A percentile compares a stretch with the other conserved stretches of the same genome.
phyloP scores from a whole-genome alignment of 2,113 vertebrate genomes.

The Origma solitaria region DNA sequence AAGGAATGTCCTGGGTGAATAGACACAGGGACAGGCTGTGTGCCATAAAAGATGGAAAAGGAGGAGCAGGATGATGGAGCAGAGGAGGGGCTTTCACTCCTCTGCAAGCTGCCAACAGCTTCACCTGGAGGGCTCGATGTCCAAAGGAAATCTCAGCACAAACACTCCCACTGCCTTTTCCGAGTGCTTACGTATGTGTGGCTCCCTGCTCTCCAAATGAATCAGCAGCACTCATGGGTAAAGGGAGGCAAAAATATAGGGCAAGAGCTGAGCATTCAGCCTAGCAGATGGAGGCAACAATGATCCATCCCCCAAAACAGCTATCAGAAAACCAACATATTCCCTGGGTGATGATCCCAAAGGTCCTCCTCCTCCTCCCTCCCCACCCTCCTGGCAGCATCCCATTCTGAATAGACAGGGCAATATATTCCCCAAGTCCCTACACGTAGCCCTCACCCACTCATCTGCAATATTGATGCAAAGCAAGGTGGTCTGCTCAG shows the following conservation, averaged over 20 bases:
- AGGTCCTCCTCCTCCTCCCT: not conserved
- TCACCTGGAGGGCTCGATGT: not conserved
- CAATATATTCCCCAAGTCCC: accelerated
- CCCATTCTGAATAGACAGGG: not conserved
- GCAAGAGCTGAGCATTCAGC: not conserved
- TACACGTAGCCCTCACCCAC: not conserved
- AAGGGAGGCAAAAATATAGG: not conserved
- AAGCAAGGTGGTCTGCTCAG: not conserved
- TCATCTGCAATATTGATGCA: not conserved
- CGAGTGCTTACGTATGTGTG: accelerated
- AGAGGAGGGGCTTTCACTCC: not conserved
- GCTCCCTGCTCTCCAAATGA: not conserved
- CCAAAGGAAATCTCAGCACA: not conserved
- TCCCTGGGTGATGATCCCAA: not conserved
- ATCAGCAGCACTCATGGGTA: not conserved
- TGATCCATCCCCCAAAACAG: not conserved
- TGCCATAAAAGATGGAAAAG: not conserved
- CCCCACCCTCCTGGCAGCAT: not conserved
- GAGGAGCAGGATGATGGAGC: not conserved
- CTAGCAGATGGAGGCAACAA: not conserved
- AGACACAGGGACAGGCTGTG: accelerated
- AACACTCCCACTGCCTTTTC: not conserved
- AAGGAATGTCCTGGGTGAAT: not conserved
- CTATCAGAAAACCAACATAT: not conserved
- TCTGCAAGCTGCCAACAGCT: not conserved